Percentiles rank a stretch among this genome's conserved stretches.
Evolutionary conservation across 2,888 invertebrate genomes (phyloP).

Genomic region (Ornithoptera priamus): DNA sequence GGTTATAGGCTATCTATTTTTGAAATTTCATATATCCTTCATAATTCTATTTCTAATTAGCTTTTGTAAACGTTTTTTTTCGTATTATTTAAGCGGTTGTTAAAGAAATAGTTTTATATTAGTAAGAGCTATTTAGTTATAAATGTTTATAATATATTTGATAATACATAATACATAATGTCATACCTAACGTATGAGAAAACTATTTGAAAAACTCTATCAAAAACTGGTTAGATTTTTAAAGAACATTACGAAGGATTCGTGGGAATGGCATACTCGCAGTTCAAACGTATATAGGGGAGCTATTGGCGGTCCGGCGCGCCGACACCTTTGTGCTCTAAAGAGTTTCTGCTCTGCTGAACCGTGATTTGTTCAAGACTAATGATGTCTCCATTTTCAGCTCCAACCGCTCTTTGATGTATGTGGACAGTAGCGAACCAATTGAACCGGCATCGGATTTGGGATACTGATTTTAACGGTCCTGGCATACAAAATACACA

Average conservation of each 20-base stretch:
- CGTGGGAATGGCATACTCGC: constrained; percentile 26
- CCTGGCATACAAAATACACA: constrained; percentile 15
- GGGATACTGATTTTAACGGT: constrained; percentile 21
- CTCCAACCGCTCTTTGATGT: constrained; percentile 37
- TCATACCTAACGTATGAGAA: neutral
- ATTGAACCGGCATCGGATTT: constrained; percentile 26
- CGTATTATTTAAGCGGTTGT: no score
- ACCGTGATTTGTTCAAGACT: constrained; percentile 56
- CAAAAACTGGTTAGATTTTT: neutral
- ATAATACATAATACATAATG: neutral
- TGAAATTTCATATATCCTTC: no score
- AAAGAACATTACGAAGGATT: constrained; percentile 20
- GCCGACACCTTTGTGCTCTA: constrained; percentile 56
- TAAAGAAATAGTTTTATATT: no score
- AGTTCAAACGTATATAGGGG: constrained; percentile 40
- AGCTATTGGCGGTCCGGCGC: constrained; percentile 36
- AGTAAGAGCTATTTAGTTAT: neutral
- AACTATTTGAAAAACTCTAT: neutral
- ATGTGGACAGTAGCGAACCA: constrained; percentile 33
- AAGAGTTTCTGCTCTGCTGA: constrained; percentile 54
- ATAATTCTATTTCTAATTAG: no score
- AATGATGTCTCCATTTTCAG: constrained; percentile 53
- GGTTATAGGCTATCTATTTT: no score
- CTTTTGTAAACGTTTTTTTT: no score
- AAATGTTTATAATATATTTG: neutral